Base-by-base conservation (phyloP, 1,140 invertebrate genomes). In the Nilaparvata lugens region DNA sequence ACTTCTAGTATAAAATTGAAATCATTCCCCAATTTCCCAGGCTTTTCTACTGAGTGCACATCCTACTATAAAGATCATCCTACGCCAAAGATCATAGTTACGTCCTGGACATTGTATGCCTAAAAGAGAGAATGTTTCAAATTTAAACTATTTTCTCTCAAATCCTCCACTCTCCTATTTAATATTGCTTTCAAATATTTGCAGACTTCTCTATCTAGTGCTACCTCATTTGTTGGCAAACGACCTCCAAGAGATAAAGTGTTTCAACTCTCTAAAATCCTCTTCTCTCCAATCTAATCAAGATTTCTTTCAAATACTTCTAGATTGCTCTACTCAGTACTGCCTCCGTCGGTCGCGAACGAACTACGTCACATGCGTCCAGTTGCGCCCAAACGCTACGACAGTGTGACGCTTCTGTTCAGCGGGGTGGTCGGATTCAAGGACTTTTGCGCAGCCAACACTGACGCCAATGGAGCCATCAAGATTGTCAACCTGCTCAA, bases 341-440 rank as follows among this genome's bases (percentile, higher is more conserved):
- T 97, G 53, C 95, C 95, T 18, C 87, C 92, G 62, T 90, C 88
- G 51, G 94, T 97, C 24, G 95, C 95, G 3, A 95, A 87, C 65
- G 93, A 97, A 70, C 78, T 97, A 42, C 83, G 94, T 63, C 93
- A 97, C 72, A 83, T 90, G 58, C 81, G 92, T 62, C 91, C 93
- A 14, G 89, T 95, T 2, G 86, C 88, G 5, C 91, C 93, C 7
- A 88, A 83, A 70, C 82, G 87, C 53, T 95, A 91, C 70, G 90
- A 92, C 68, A 83, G 83, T 42, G 93, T 96, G 2, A 97, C 94
- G 0, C 78, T 97, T 1, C 80, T 97, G 52, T 97, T 97, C 78
- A 94, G 91, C 21, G 94, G 93, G 24, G 93, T 97, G 64, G 93
- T 96, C 35, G 92, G 92, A 31, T 97, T 96, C 70, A 86, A 88